These are phyloP conservation scores for Thereva unica DNA, from an alignment of 2,888 invertebrate genomes.

Conservation along the genomic window DNA sequence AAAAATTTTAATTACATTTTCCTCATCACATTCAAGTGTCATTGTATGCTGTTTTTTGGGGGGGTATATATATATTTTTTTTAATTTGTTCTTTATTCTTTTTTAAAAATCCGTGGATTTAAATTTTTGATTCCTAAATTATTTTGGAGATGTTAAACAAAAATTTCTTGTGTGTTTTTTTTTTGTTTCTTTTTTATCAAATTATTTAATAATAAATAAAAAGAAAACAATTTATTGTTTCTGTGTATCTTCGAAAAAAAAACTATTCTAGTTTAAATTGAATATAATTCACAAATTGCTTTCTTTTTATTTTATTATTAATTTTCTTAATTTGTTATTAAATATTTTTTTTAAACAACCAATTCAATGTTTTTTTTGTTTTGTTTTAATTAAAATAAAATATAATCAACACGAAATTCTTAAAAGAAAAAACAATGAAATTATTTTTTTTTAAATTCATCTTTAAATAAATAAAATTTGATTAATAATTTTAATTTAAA, in stretches of 20 bases:
- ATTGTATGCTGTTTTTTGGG: slow-evolving; percentile 43
- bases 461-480: not conserved
- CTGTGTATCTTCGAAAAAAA: not conserved
- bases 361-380: slow-evolving; percentile 11
- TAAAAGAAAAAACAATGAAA: slow-evolving; percentile 5
- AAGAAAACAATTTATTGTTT: too few species aligned
- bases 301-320: slow-evolving; percentile 23
- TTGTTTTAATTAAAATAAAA: slow-evolving; percentile 13
- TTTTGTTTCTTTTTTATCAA: slow-evolving; percentile 1
- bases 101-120: not conserved
- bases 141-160: slow-evolving; percentile 3
- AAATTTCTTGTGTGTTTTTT: not conserved
- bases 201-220: too few species aligned
- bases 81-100: not conserved
- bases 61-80: slow-evolving; percentile 13
- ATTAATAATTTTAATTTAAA: too few species aligned
- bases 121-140: not conserved
- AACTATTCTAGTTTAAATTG: not conserved
- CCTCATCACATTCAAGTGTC: slow-evolving; percentile 57
- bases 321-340: slow-evolving; percentile 17
- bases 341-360: slow-evolving; percentile 2
- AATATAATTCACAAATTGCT: slow-evolving; percentile 3
- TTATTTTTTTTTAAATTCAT: not conserved
- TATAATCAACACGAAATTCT: not conserved
- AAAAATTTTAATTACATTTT: slow-evolving; percentile 52